A percentile compares a stretch with the other conserved stretches of the same genome.
phyloP scores from a whole-genome alignment of 2,113 vertebrate genomes.

The Microcebus ravelobensis region DNA sequence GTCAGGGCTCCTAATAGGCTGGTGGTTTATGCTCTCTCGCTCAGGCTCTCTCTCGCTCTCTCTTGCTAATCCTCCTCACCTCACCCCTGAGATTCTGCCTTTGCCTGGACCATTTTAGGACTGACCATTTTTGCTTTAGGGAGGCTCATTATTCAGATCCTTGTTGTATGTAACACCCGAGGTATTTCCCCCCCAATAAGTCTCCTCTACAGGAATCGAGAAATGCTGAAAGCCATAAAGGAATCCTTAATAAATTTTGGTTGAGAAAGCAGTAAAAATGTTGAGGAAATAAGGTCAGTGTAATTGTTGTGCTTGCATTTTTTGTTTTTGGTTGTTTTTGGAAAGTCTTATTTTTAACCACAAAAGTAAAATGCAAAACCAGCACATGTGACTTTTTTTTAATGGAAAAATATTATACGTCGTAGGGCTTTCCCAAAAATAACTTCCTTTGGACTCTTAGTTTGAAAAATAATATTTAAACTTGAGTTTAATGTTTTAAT shows the following conservation, averaged over 20 bases:
- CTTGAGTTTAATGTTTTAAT: constrained; percentile 12
- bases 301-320: constrained; percentile 57
- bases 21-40: neutral
- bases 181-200: neutral
- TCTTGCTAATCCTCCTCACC: neutral
- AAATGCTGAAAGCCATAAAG: constrained; percentile 59
- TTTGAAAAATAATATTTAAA: constrained; percentile 60
- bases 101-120: constrained; percentile 5
- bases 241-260: constrained; percentile 72
- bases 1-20: neutral
- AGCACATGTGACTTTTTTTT: constrained; percentile 26
- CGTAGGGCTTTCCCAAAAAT: constrained; percentile 30
- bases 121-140: neutral
- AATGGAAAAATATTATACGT: constrained; percentile 37
- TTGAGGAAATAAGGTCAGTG: constrained; percentile 64
- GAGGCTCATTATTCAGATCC: constrained; percentile 61
- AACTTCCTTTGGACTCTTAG: constrained; percentile 14
- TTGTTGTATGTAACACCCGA: constrained; percentile 50
- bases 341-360: constrained; percentile 57
- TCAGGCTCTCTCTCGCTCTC: neutral
- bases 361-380: constrained; percentile 60
- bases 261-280: constrained; percentile 58
- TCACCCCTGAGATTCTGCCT: neutral
- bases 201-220: constrained; percentile 43
- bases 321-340: constrained; percentile 5